Conservation (phyloP, 2,888 invertebrate genomes). For the Slavum lentiscoides region DNA sequence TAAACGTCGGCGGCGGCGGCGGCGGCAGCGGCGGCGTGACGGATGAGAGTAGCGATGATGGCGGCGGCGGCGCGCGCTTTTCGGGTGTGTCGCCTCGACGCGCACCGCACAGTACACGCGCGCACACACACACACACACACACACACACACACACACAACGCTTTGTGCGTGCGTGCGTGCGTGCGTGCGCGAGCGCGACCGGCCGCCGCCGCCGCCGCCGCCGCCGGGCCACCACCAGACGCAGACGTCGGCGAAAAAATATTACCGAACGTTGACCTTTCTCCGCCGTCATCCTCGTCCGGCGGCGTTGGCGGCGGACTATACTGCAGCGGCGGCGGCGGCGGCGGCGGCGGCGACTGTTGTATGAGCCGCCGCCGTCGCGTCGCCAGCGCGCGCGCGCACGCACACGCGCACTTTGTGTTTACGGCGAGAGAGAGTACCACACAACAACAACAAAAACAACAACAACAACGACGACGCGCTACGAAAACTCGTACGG, state of each 20-base stretch:
- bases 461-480: too few species aligned
- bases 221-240: slow-evolving; percentile 30
- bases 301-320: not conserved
- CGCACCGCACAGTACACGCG: not conserved
- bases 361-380: not conserved
- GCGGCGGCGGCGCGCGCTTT: not conserved
- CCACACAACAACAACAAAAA: too few species aligned
- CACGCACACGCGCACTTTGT: not conserved
- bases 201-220: not conserved
- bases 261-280: slow-evolving; percentile 50
- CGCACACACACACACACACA: not conserved
- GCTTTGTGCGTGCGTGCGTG: not conserved
- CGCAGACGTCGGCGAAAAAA: slow-evolving; percentile 52
- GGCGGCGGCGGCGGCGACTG: too few species aligned
- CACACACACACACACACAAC: too few species aligned
- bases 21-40: too few species aligned
- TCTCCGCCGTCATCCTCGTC: slow-evolving; percentile 16
- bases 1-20: too few species aligned
- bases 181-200: not conserved
- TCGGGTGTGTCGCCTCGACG: slow-evolving; percentile 1
- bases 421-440: too few species aligned
- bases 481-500: too few species aligned
- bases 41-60: too few species aligned
- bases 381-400: not conserved
- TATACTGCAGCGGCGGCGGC: too few species aligned